Evolutionary conservation across 2,888 invertebrate species (phyloP), one percentile per base, ranked within the genome.

Genomic region (Pseudoips prasinana): DNA sequence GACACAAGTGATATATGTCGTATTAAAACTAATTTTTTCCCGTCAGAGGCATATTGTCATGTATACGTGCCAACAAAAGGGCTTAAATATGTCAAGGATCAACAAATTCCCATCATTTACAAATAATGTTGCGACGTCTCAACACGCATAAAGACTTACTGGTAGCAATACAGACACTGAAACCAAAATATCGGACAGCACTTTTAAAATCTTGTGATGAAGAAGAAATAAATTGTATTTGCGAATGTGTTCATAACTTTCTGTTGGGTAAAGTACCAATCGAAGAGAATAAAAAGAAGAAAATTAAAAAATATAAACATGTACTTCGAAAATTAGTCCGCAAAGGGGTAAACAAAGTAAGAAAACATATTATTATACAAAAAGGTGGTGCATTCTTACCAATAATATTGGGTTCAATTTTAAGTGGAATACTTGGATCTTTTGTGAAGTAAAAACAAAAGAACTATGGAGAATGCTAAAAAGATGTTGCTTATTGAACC

Each of bases 171-270:
- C 42, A 46, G 25, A 52, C 40, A 5, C 30, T 31, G 18, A 31
- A 31, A 31, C 30, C 31, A 25, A 31, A 31, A 31, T 56, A 43
- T 36, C 29, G 31, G 22, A 47, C 10, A 41, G 51, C 39, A 10
- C 29, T 60, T 22, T 26, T 60, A 29, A 45, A 52, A 43, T 14
- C 46, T 2, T 56, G 52, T 46, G 25, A 33, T 23, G 27, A 51
- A 23, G 31, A 44, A 26, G 50, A 51, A 49, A 50, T 53, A 23
- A 47, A 58, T 34, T 54, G 44, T 24, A 48, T 58, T 37, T 55
- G 53, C 48, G 51, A 55, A 25, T 55, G 49, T 28, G 45, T 53
- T 25, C 29, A 40, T 28, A 51, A 55, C 29, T 35, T 39, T 5
- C 14, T 14, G 5, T 3, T 3, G 2, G 14, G 14, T 3, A 14